phyloP scores from a whole-genome alignment of 2,888 invertebrate species.

The Gryllus longicercus region DNA sequence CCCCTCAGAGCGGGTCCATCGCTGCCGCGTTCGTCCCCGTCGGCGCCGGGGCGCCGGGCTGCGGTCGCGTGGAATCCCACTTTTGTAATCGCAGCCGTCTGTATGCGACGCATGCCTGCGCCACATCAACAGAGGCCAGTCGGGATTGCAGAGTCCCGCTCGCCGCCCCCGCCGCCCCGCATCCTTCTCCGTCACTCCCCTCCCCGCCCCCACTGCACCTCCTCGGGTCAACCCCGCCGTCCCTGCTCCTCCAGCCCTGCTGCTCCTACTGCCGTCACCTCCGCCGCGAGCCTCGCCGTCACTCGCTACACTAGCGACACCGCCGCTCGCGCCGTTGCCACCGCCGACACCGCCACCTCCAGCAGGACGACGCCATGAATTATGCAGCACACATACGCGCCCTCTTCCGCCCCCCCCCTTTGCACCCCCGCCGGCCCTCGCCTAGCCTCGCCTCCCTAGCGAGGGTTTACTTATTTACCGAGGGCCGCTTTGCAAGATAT shows the following conservation, averaged over 20 bases:
- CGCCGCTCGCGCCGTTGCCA: background rate
- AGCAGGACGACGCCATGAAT: background rate
- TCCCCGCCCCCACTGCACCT: background rate
- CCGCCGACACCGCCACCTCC: background rate
- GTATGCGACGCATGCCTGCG: background rate
- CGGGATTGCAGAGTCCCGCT: background rate
- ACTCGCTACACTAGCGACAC: background rate
- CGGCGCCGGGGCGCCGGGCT: too few relatives aligned
- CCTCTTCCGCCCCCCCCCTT: background rate
- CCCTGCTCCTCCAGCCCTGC: background rate
- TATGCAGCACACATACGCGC: conserved; percentile 17
- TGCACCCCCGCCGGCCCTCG: background rate
- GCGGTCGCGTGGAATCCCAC: background rate
- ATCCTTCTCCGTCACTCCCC: background rate
- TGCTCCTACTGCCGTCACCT: background rate
- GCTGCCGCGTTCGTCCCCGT: too few relatives aligned
- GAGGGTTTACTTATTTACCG: background rate
- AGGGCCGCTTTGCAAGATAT: conserved; percentile 17
- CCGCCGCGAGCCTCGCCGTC: background rate
- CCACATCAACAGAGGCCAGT: conserved; percentile 9
- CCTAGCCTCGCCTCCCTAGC: background rate
- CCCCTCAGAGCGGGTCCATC: too few relatives aligned
- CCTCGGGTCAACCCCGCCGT: background rate
- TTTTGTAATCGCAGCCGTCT: conserved; percentile 4
- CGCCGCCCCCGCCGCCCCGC: background rate